These are phyloP conservation scores for Orthosia gracilis DNA, from an alignment of 2,888 invertebrate genomes.

Conservation along the genomic window DNA sequence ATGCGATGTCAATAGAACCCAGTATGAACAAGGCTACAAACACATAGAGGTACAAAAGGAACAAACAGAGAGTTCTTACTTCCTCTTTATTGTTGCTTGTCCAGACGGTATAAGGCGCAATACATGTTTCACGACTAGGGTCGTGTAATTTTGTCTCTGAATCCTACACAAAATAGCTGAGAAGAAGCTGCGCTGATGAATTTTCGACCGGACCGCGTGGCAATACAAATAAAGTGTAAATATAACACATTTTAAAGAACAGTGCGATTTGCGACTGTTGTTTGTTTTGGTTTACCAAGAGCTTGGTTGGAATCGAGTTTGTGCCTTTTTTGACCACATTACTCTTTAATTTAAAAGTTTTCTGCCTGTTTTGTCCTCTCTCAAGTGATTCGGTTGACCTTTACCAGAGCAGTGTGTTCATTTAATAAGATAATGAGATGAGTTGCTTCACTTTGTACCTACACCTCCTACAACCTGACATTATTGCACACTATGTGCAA, in stretches of 20 bases:
- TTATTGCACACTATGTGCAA: constrained; percentile 31
- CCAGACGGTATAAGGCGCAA: neutral
- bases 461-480: neutral
- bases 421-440: neutral
- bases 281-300: neutral
- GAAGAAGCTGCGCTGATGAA: neutral
- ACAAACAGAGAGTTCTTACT: too few species aligned
- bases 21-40: neutral
- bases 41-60: neutral
- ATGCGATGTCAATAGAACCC: too few species aligned
- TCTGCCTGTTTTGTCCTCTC: neutral
- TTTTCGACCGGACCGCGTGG: too few species aligned
- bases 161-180: neutral
- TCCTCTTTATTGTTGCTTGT: too few species aligned
- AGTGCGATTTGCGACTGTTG: neutral
- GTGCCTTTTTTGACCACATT: neutral
- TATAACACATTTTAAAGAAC: neutral
- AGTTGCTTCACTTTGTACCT: constrained; percentile 19
- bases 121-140: too few species aligned
- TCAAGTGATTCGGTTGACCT: neutral
- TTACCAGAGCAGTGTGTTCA: too few species aligned
- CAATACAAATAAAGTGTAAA: neutral
- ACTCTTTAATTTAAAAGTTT: too few species aligned
- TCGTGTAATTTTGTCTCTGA: neutral
- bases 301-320: neutral